Conservation (phyloP, 2,797 vertebrate species). For the Monodelphis domestica region DNA sequence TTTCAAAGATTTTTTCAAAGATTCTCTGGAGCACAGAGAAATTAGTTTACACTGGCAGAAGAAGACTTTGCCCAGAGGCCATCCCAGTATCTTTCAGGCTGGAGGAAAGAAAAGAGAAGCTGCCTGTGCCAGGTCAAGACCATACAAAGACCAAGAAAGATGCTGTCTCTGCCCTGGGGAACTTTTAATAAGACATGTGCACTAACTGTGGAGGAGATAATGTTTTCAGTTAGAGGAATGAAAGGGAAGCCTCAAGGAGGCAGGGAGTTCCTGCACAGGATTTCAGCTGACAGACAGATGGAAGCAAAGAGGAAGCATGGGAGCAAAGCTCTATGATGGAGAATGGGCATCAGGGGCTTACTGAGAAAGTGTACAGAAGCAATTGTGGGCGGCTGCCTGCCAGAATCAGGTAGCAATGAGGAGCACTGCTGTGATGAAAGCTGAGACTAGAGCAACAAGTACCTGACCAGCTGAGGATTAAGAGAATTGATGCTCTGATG, state of each 20-base stretch:
- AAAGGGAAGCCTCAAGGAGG: too few relatives aligned
- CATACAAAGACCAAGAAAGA: neutral
- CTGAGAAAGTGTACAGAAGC: neutral
- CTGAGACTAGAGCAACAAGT: neutral
- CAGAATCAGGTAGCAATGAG: neutral
- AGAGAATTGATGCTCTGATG: too few relatives aligned
- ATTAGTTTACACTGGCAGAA: neutral
- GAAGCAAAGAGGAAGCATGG: neutral
- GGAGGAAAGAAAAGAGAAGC: neutral
- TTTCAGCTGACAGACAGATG: too few relatives aligned
- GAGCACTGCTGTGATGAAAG: neutral
- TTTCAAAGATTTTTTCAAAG: too few relatives aligned
- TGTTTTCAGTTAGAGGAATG: neutral
- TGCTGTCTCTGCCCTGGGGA: neutral
- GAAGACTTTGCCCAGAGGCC: neutral
- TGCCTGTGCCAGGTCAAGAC: neutral
- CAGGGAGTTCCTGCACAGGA: too few relatives aligned
- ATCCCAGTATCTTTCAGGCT: neutral
- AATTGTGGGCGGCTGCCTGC: neutral
- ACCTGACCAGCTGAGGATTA: neutral
- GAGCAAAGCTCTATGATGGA: neutral
- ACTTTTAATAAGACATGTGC: neutral
- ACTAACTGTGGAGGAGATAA: neutral
- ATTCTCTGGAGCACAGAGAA: neutral
- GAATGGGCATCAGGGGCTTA: neutral